Percentiles rank a stretch among this genome's conserved stretches.
Evolutionary conservation across 2,888 invertebrate genomes (phyloP).

Genomic region (Venusia cambrica): DNA sequence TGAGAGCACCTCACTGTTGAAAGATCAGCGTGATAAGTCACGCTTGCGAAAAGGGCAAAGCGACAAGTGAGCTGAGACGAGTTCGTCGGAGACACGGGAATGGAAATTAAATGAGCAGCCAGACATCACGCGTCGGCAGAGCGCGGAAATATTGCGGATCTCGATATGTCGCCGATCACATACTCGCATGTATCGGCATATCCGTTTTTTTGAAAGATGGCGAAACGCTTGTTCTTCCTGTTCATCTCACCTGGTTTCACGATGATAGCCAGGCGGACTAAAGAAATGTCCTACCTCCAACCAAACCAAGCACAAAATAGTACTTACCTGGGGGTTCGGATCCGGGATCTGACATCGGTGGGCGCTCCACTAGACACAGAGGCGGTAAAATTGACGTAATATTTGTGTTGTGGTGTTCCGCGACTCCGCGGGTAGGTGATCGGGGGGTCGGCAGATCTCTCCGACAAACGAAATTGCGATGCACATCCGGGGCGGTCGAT

Average conservation of each 20-base stretch:
- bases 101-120: slow-evolving; percentile 15
- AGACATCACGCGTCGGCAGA: slow-evolving; percentile 8
- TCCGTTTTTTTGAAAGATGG: too few species aligned
- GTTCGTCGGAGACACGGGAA: slow-evolving; percentile 5
- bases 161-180: slow-evolving; percentile 20
- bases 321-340: too few species aligned
- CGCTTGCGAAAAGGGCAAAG: slow-evolving; percentile 23
- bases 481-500: slow-evolving; percentile 79
- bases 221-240: too few species aligned
- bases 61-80: slow-evolving; percentile 12
- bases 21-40: slow-evolving; percentile 18
- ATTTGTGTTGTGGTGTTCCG: slow-evolving; percentile 41
- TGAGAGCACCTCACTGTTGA: too few species aligned
- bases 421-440: slow-evolving; percentile 57
- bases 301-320: too few species aligned
- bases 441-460: slow-evolving; percentile 66
- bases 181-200: slow-evolving; percentile 27
- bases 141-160: slow-evolving; percentile 9
- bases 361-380: too few species aligned
- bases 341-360: too few species aligned
- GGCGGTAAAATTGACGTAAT: too few species aligned
- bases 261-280: too few species aligned
- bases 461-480: slow-evolving; percentile 60
- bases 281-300: too few species aligned
- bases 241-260: too few species aligned